Conservation (phyloP, 2,888 invertebrate genomes). For the Microctonus brassicae region DNA sequence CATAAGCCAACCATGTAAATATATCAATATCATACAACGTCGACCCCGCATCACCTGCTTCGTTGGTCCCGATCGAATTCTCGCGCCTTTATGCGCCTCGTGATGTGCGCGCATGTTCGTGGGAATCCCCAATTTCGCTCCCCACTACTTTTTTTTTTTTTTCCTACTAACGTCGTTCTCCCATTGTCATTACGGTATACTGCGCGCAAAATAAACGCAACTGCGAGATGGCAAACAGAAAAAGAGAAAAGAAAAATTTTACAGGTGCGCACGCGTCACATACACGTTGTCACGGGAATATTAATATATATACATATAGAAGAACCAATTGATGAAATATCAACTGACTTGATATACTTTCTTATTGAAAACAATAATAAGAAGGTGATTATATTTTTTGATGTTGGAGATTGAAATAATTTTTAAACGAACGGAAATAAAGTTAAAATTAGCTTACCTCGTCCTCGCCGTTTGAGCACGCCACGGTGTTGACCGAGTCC, state of each 20-base stretch:
- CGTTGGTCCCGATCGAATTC: slow-evolving; percentile 21
- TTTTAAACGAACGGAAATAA: too few relatives aligned
- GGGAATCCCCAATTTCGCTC: not conserved
- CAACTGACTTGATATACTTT: too few relatives aligned
- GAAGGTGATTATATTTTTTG: too few relatives aligned
- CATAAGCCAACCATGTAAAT: slow-evolving; percentile 18
- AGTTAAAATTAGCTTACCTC: slow-evolving; percentile 82
- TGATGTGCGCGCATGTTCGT: slow-evolving; percentile 34
- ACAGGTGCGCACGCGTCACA: slow-evolving; percentile 14
- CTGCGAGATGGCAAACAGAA: slow-evolving; percentile 19
- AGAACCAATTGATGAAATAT: too few relatives aligned
- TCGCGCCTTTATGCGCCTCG: slow-evolving; percentile 25
- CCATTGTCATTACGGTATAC: slow-evolving; percentile 7
- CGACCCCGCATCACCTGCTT: slow-evolving; percentile 21
- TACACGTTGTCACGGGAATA: slow-evolving; percentile 8
- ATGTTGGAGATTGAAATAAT: too few relatives aligned
- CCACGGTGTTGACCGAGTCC: slow-evolving; percentile 94
- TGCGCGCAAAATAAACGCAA: slow-evolving; percentile 43
- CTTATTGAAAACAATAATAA: too few relatives aligned
- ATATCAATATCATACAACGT: not conserved
- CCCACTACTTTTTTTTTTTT: not conserved
- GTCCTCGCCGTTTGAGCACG: slow-evolving; percentile 86
- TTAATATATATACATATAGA: too few relatives aligned
- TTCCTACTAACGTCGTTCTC: not conserved
- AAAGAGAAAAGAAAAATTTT: not conserved